Evolutionary conservation across 2,797 vertebrate genomes (phyloP), one percentile per base, ranked within the genome.

Genomic region (Falco concolor): DNA sequence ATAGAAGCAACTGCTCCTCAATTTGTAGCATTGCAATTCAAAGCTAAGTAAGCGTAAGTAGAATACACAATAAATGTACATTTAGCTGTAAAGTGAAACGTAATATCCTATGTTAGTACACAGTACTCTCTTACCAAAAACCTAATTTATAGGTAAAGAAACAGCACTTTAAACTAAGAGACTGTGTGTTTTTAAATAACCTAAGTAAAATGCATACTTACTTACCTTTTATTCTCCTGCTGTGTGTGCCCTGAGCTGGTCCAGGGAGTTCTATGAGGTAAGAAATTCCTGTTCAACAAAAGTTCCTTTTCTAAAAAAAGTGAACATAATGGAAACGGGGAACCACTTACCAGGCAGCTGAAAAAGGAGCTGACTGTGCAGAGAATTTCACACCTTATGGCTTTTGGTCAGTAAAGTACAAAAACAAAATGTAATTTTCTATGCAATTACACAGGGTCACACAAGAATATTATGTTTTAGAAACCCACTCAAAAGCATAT

Each of bases 171-270:
- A 87, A 47, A 81, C 84, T 89, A 87, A 88, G 63, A 90, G 84
- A 76, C 77, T 95, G 70, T 90, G 78, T 96, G 76, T 91, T 97
- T 96, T 95, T 44, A 94, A 97, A 96, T 65, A 96, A 91, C 68
- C 54, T 42, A 74, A 88, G 60, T 76, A 90, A 95, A 95, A 92
- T 54, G 70, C 82, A 53, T 85, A 79, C 88, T 96, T 95, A 92
- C 91, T 91, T 96, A 92, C 95, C 95, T 95, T 95, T 96, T 96
- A 95, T 97, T 96, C 95, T 97, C 94, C 97, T 97, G 96, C 96
- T 96, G 96, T 93, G 92, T 93, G 93, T 90, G 94, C 94, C 84
- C 82, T 96, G 28, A 80, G 84, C 93, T 93, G 94, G 93, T 94
- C 95, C 87, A 95, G 91, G 84, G 96, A 97, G 81, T 88, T 97